Percentiles rank a stretch among this genome's conserved stretches.
phyloP scores from a whole-genome alignment of 2,888 invertebrate species.

The Dynastes maya region DNA sequence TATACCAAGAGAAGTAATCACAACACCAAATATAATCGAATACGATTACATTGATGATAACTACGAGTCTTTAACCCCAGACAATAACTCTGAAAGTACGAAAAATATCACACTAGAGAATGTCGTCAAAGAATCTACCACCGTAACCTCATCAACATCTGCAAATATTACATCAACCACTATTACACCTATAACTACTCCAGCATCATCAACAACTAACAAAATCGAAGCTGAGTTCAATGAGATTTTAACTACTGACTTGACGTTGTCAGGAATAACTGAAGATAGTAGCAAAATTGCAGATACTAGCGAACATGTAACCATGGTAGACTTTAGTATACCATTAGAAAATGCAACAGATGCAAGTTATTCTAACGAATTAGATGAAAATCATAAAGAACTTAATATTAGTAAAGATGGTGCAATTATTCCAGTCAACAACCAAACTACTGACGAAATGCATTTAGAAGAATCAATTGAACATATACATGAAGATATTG shows the following conservation, averaged over 20 bases:
- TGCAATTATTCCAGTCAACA: no score
- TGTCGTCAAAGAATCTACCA: conserved; percentile 21
- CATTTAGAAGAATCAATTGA: neutral
- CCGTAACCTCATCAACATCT: neutral
- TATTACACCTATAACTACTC: neutral
- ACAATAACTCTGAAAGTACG: conserved; percentile 48
- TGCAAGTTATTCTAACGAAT: neutral
- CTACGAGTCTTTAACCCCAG: conserved; percentile 63
- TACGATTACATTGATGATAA: conserved; percentile 67
- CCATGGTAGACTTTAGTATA: no score
- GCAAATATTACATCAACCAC: neutral
- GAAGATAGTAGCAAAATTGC: neutral
- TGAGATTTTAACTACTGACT: conserved; percentile 43
- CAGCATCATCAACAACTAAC: neutral
- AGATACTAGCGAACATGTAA: no score
- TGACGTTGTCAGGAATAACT: neutral
- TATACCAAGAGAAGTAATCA: conserved; percentile 22
- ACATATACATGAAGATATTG: neutral
- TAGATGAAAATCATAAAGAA: no score
- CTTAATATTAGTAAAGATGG: no score
- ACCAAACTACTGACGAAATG: neutral
- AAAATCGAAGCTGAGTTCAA: conserved; percentile 48
- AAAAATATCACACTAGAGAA: conserved; percentile 13
- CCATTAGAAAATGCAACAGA: neutral
- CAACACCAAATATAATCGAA: conserved; percentile 18